Percentiles rank a stretch among this genome's conserved stretches.
Evolutionary conservation across 1,140 invertebrate species (phyloP).

Genomic region (Vanessa atalanta): DNA sequence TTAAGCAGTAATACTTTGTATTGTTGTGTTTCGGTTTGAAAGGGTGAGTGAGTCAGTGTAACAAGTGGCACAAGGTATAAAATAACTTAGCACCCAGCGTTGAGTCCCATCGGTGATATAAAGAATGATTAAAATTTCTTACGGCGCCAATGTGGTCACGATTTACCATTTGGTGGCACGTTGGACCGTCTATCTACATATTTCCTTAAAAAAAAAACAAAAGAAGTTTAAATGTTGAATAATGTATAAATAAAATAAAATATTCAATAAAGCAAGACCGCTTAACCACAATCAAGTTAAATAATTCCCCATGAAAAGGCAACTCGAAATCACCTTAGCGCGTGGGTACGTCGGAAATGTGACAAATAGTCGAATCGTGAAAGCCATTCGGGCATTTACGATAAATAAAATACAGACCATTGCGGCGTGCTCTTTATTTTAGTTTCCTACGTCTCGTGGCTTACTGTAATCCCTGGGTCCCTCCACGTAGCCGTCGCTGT

Average conservation of each 20-base stretch:
- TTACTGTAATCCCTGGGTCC: constrained; percentile 36
- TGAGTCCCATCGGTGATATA: no score
- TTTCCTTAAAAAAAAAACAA: no score
- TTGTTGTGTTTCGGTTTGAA: no score
- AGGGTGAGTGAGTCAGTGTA: no score
- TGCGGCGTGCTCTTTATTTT: constrained; percentile 38
- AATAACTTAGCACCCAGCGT: no score
- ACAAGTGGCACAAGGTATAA: no score
- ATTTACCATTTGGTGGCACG: no score
- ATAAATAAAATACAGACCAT: constrained; percentile 35
- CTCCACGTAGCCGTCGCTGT: constrained; percentile 44
- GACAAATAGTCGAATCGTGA: constrained; percentile 34
- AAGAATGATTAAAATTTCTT: no score
- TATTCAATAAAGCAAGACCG: background rate
- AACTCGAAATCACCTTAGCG: constrained; percentile 22
- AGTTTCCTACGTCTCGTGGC: constrained; percentile 35
- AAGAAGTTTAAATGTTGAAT: no score
- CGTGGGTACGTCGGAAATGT: constrained; percentile 13
- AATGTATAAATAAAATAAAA: background rate
- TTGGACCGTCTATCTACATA: no score
- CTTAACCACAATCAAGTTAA: constrained; percentile 13
- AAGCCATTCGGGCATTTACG: constrained; percentile 30
- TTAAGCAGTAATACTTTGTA: no score
- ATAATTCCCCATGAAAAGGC: constrained; percentile 18
- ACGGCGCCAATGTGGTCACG: no score